phyloP scores from a whole-genome alignment of 2,113 vertebrate genomes.

The Aviceda subcristata region DNA sequence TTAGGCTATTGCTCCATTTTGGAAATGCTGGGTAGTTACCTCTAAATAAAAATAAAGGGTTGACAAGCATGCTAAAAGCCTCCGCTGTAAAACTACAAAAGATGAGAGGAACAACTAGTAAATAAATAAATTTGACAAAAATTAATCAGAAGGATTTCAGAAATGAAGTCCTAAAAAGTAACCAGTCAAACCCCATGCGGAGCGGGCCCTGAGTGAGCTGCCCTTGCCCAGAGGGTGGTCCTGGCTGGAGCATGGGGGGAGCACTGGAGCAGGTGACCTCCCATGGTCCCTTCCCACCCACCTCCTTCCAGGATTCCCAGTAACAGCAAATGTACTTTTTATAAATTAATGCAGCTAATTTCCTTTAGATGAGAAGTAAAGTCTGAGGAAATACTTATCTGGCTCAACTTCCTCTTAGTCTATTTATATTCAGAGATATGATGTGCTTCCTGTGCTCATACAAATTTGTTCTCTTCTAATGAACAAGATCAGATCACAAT shows the following conservation, averaged over 20 bases:
- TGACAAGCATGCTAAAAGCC: background rate
- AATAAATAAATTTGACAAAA: background rate
- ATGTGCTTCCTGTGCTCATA: constrained; percentile 6
- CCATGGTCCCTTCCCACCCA: background rate
- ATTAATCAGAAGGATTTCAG: background rate
- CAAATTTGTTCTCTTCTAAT: background rate
- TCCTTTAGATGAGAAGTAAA: background rate
- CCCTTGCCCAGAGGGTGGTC: background rate
- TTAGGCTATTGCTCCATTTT: background rate
- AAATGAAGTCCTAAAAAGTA: background rate
- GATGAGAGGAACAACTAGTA: background rate
- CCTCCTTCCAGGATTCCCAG: background rate
- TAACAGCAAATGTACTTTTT: background rate
- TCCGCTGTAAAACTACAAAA: background rate
- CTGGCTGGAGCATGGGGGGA: background rate
- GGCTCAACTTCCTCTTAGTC: constrained; percentile 1
- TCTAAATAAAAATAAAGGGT: background rate
- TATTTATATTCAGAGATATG: constrained; percentile 23
- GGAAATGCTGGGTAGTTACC: background rate
- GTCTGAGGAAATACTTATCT: constrained; percentile 40
- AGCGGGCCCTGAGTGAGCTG: rapidly evolving
- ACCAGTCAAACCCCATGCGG: rapidly evolving
- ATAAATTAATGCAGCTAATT: constrained; percentile 20
- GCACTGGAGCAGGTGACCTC: background rate
- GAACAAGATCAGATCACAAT: background rate